Evolutionary conservation across 2,113 vertebrate species (phyloP).

Genomic region (Cettia cetti): DNA sequence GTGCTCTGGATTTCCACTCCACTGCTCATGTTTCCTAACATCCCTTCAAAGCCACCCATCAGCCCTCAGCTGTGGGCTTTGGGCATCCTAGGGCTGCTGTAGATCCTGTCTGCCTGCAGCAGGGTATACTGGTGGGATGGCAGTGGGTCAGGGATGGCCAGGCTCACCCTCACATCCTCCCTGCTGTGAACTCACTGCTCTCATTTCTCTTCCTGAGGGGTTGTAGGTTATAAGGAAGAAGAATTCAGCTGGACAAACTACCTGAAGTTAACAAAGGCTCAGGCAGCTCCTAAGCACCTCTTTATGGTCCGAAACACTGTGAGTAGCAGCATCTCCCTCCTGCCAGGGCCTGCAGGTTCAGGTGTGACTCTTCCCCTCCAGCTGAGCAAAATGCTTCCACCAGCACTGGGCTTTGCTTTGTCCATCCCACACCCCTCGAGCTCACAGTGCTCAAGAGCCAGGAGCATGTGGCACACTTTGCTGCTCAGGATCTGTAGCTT

Average conservation of each 20-base stretch:
- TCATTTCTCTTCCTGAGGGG: conserved; percentile 56
- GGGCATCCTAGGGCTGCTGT: neutral
- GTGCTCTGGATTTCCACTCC: neutral
- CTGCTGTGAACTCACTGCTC: neutral
- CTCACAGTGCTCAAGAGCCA: neutral
- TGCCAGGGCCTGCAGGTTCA: neutral
- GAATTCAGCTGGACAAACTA: conserved; percentile 97
- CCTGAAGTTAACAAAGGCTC: conserved; percentile 90
- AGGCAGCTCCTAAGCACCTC: conserved; percentile 90
- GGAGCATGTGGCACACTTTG: neutral
- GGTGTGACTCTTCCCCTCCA: neutral
- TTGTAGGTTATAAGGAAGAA: conserved; percentile 94
- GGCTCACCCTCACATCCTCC: neutral
- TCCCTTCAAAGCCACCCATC: neutral
- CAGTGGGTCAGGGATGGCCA: neutral
- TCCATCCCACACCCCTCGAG: neutral
- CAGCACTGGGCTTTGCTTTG: neutral
- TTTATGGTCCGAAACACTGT: conserved; percentile 86
- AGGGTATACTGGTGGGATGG: neutral
- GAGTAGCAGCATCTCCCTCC: conserved; percentile 58
- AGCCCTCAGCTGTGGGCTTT: neutral
- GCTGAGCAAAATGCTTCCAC: neutral
- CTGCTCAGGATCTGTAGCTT: neutral
- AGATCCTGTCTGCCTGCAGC: neutral
- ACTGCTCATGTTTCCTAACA: neutral